phyloP scores from a whole-genome alignment of 2,113 vertebrate species.

The Benitochromis conjunctus region DNA sequence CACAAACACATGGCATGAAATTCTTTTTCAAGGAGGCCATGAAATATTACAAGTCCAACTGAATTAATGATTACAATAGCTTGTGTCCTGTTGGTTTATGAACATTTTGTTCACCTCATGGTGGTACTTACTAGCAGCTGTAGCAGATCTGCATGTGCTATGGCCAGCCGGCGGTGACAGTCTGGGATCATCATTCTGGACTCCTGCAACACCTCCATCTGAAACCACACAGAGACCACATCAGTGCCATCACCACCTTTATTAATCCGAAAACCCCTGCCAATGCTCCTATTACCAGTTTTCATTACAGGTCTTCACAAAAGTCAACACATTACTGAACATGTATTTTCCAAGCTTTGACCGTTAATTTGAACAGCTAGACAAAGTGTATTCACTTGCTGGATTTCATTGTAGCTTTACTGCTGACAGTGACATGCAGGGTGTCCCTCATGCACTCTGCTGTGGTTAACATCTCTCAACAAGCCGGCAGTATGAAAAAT shows the following conservation, averaged over 20 bases:
- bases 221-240: conserved; percentile 39
- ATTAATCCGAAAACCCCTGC: neutral
- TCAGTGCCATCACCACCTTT: neutral
- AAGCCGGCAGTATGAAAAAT: conserved; percentile 83
- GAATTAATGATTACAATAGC: neutral
- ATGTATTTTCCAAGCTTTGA: neutral
- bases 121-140: conserved; percentile 83
- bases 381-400: neutral
- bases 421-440: neutral
- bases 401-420: neutral
- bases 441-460: conserved; percentile 67
- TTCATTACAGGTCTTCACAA: neutral
- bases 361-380: neutral
- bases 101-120: neutral
- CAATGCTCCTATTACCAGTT: neutral
- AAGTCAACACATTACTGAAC: neutral
- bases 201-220: conserved; percentile 92
- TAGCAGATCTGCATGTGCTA: conserved; percentile 81
- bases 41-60: neutral
- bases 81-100: neutral
- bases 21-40: neutral
- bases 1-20: neutral
- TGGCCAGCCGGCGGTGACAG: conserved; percentile 86
- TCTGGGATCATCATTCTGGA: conserved; percentile 97
- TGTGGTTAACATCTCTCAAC: conserved; percentile 84